Percentiles rank a stretch among this genome's conserved stretches.
These are phyloP conservation scores for Nerophis ophidion DNA, from an alignment of 2,113 vertebrate genomes.

Conservation along the genomic window DNA sequence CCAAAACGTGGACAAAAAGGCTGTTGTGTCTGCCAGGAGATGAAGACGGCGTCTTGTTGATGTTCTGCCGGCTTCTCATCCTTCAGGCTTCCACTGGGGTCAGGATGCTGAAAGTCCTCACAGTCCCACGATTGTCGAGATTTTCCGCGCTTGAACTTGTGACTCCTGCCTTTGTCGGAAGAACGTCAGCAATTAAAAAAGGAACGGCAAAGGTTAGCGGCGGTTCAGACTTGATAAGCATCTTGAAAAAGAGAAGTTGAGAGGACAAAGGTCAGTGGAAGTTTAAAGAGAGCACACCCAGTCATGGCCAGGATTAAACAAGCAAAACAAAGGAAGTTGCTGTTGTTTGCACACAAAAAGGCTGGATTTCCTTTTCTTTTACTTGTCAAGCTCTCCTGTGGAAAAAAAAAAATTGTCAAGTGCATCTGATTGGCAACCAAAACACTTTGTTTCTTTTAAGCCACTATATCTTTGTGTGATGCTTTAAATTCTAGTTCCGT, in stretches of 20 bases:
- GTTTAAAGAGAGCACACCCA: slow-evolving; percentile 69
- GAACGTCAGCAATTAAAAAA: slow-evolving; percentile 51
- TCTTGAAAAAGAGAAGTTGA: slow-evolving; percentile 74
- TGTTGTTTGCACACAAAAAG: slow-evolving; percentile 60
- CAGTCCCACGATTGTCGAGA: slow-evolving; percentile 70
- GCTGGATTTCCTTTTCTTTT: slow-evolving; percentile 54
- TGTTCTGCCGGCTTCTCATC: slow-evolving; percentile 38
- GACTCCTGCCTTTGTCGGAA: slow-evolving; percentile 51
- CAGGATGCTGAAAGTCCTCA: slow-evolving; percentile 53
- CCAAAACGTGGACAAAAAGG: too few species aligned
- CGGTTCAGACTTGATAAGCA: slow-evolving; percentile 73
- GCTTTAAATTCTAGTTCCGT: slow-evolving; percentile 17
- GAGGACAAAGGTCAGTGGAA: slow-evolving; percentile 70
- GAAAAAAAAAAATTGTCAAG: slow-evolving; percentile 8
- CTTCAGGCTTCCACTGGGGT: slow-evolving; percentile 42
- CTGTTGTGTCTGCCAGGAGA: too few species aligned
- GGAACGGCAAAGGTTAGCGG: slow-evolving; percentile 68
- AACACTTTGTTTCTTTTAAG: background rate
- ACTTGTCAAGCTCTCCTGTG: slow-evolving; percentile 35
- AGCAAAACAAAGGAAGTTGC: slow-evolving; percentile 63
- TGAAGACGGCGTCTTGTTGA: too few species aligned
- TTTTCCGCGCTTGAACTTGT: slow-evolving; percentile 66
- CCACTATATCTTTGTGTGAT: slow-evolving; percentile 17
- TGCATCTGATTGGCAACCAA: background rate
- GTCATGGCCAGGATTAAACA: slow-evolving; percentile 69